Conservation (phyloP, 2,113 vertebrate genomes). For the Chaetura pelagica region DNA sequence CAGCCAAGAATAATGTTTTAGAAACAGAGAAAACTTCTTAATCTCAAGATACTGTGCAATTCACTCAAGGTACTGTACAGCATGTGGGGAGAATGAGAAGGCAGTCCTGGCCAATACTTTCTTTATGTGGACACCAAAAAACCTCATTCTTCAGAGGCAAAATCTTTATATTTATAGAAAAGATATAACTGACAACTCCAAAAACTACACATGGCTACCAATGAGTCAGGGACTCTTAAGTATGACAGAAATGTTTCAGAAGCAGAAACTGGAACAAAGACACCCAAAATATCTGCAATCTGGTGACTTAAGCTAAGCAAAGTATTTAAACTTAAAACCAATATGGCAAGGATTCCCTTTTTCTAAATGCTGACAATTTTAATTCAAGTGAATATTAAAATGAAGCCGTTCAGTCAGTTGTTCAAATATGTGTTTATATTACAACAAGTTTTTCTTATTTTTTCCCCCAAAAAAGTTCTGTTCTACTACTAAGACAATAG, state of each 20-base stretch:
- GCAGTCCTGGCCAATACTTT: neutral
- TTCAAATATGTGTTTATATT: neutral
- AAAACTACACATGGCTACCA: neutral
- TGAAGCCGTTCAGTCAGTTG: neutral
- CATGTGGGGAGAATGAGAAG: neutral
- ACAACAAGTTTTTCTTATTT: neutral
- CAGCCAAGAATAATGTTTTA: conserved; percentile 69
- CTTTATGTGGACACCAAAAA: neutral
- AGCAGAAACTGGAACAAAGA: conserved; percentile 11
- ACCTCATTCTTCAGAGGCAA: neutral
- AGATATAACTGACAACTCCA: neutral
- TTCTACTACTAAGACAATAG: neutral
- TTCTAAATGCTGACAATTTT: neutral
- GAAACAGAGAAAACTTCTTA: conserved; percentile 28
- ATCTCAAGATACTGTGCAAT: conserved; percentile 21
- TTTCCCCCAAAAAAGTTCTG: accelerated
- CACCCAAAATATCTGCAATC: neutral
- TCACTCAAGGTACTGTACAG: neutral
- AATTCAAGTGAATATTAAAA: neutral
- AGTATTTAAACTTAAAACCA: neutral
- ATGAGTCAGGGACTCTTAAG: neutral
- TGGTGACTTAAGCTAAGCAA: neutral
- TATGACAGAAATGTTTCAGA: conserved; percentile 3
- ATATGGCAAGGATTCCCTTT: neutral
- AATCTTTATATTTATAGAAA: neutral